These are phyloP conservation scores for Liopterus haemorrhoidalis DNA, from an alignment of 2,888 invertebrate species.

Conservation along the genomic window DNA sequence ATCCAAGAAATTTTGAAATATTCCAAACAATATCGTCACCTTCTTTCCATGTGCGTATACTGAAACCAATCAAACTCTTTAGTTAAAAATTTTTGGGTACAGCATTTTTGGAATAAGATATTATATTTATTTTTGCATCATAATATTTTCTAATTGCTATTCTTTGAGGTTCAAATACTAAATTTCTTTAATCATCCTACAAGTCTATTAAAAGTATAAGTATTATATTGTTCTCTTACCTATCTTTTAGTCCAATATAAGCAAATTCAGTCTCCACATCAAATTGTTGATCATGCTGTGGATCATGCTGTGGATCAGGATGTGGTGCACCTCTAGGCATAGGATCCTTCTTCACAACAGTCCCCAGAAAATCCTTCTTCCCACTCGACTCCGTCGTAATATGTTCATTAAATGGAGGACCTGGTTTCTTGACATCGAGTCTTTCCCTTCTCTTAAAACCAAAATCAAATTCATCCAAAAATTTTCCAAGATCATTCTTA, in stretches of 20 bases:
- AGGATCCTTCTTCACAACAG: conserved; percentile 42
- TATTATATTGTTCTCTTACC: conserved; percentile 47
- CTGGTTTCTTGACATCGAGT: conserved; percentile 92
- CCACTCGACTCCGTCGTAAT: conserved; percentile 34
- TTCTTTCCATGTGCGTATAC: conserved; percentile 62
- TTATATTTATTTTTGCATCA: neutral
- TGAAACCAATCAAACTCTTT: conserved; percentile 38
- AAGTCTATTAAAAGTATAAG: conserved; percentile 4
- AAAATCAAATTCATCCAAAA: conserved; percentile 58
- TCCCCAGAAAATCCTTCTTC: conserved; percentile 11
- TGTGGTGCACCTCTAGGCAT: conserved; percentile 39
- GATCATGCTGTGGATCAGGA: conserved; percentile 38
- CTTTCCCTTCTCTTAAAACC: conserved; percentile 85
- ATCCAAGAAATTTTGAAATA: conserved; percentile 62
- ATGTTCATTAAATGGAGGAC: conserved; percentile 71
- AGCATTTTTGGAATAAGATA: neutral
- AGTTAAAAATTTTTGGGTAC: neutral
- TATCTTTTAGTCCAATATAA: conserved; percentile 69
- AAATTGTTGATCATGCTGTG: conserved; percentile 51
- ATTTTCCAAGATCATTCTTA: conserved; percentile 51
- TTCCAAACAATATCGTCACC: conserved; percentile 66
- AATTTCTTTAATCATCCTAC: neutral
- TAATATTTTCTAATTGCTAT: neutral
- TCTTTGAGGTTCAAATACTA: neutral
- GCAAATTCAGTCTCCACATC: conserved; percentile 72